phyloP scores from a whole-genome alignment of 1,140 invertebrate species.

The Onthophagus taurus region DNA sequence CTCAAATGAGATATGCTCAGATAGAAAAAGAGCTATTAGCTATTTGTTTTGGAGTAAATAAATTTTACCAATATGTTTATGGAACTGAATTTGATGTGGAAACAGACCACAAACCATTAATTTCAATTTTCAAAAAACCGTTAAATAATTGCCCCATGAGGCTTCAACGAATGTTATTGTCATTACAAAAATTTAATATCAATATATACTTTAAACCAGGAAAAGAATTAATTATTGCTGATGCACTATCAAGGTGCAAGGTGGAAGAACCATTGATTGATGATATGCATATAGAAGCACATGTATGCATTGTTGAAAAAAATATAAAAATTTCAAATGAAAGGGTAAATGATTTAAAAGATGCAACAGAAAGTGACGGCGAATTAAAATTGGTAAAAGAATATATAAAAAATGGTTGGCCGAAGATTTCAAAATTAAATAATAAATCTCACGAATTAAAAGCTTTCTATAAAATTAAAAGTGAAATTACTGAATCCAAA shows the following conservation, averaged over 20 bases:
- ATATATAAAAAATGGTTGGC: too few species aligned
- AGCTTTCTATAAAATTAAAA: too few species aligned
- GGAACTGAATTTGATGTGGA: slow-evolving; percentile 16
- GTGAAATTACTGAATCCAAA: too few species aligned
- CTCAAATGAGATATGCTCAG: slow-evolving; percentile 33
- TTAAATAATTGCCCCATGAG: slow-evolving; percentile 16
- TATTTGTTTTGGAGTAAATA: slow-evolving; percentile 16
- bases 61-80: slow-evolving; percentile 22
- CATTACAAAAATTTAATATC: slow-evolving; percentile 21
- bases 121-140: slow-evolving; percentile 21
- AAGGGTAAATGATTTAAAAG: too few species aligned
- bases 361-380: too few species aligned
- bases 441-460: too few species aligned
- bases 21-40: slow-evolving; percentile 38
- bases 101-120: slow-evolving; percentile 25
- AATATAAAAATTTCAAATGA: too few species aligned
- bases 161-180: slow-evolving; percentile 20
- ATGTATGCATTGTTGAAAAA: too few species aligned
- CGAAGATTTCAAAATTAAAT: too few species aligned
- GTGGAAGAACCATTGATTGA: neutral
- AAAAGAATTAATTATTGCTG: slow-evolving; percentile 27
- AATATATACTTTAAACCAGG: slow-evolving; percentile 20
- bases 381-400: too few species aligned
- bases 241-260: slow-evolving; percentile 27
- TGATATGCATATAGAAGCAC: too few species aligned